Evolutionary conservation across 2,113 vertebrate species (phyloP).

Genomic region (Electrona antarctica): DNA sequence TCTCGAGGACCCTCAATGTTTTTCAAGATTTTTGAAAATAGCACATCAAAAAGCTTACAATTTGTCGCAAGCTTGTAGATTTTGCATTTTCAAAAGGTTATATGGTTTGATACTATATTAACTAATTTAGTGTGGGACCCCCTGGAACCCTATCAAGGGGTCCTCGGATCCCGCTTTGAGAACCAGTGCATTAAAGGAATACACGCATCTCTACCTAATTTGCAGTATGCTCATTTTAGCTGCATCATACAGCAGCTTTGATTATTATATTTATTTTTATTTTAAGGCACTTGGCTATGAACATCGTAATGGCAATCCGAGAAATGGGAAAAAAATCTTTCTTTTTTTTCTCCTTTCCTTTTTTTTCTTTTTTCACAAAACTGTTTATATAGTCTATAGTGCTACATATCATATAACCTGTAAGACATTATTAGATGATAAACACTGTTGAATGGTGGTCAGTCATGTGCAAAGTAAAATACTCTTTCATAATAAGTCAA

Average conservation of each 20-base stretch:
- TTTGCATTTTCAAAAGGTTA: too few species aligned
- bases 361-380: too few species aligned
- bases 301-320: background rate
- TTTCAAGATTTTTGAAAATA: background rate
- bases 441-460: background rate
- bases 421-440: too few species aligned
- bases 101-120: too few species aligned
- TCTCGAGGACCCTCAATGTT: too few species aligned
- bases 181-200: background rate
- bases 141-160: too few species aligned
- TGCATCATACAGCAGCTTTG: slow-evolving; percentile 1
- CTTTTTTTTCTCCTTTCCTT: too few species aligned
- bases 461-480: slow-evolving; percentile 1
- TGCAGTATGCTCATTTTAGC: slow-evolving; percentile 23
- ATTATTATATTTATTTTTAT: background rate
- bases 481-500: background rate
- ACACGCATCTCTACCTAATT: slow-evolving; percentile 31
- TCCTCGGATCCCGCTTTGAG: too few species aligned
- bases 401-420: too few species aligned
- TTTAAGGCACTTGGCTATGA: slow-evolving; percentile 50
- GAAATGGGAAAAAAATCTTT: too few species aligned
- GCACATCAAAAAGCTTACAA: background rate
- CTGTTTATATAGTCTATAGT: background rate
- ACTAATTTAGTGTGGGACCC: too few species aligned
- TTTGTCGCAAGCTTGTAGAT: background rate